Conservation (phyloP, 2,113 vertebrate genomes). For the Cyanoderma ruficeps region DNA sequence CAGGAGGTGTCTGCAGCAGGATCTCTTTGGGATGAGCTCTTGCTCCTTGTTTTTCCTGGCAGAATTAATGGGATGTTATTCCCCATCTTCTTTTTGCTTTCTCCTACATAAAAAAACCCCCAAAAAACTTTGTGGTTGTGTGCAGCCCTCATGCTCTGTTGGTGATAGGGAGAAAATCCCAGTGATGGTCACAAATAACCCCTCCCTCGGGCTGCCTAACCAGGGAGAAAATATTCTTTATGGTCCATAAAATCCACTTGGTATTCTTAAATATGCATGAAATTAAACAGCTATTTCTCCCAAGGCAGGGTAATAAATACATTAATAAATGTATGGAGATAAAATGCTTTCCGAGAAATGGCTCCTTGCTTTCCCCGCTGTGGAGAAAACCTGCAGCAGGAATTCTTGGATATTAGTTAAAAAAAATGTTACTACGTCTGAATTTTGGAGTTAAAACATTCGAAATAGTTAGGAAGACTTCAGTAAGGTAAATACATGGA, state of each 20-base stretch:
- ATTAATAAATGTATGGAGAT: not conserved
- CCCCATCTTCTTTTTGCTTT: not conserved
- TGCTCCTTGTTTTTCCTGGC: not conserved
- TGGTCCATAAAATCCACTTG: not conserved
- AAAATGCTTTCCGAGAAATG: not conserved
- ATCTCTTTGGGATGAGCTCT: not conserved
- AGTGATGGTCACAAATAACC: not conserved
- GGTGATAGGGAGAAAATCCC: not conserved
- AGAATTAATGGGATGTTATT: not conserved
- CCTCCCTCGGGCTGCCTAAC: not conserved
- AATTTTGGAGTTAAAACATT: not conserved
- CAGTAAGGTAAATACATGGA: fast-evolving
- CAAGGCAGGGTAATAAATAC: not conserved
- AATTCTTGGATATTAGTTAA: not conserved
- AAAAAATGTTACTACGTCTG: not conserved
- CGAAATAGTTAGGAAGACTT: not conserved
- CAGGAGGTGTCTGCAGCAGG: not conserved
- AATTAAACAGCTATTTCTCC: not conserved
- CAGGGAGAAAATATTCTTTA: not conserved
- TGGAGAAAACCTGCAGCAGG: not conserved
- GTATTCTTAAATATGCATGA: not conserved
- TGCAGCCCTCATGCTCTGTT: not conserved
- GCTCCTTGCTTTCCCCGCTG: not conserved
- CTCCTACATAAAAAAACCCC: not conserved
- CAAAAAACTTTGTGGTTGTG: not conserved